Percentiles rank a stretch among this genome's conserved stretches.
Evolutionary conservation across 1,140 invertebrate genomes (phyloP).

Genomic region (Lerema accius): DNA sequence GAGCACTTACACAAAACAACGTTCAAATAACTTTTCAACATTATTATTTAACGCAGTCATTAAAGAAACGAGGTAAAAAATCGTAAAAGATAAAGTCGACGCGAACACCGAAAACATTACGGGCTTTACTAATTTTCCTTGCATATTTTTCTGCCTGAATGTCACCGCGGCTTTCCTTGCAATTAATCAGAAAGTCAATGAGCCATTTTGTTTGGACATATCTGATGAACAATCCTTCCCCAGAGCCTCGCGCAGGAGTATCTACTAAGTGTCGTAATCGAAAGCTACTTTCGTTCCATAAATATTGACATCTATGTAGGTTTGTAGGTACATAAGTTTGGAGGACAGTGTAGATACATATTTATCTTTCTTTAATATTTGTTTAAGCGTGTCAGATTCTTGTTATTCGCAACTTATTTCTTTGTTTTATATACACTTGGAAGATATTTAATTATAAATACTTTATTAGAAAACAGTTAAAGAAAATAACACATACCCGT

Average conservation of each 20-base stretch:
- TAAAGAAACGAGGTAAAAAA: conserved; percentile 22
- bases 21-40: too few relatives aligned
- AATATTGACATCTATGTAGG: conserved; percentile 24
- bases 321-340: too few relatives aligned
- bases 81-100: conserved; percentile 14
- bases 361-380: too few relatives aligned
- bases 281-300: conserved; percentile 25
- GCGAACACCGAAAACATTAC: conserved; percentile 19
- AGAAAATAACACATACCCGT: too few relatives aligned
- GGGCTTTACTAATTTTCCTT: conserved; percentile 37
- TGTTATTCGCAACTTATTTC: too few relatives aligned
- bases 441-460: too few relatives aligned
- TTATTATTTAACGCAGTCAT: conserved; percentile 1
- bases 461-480: too few relatives aligned
- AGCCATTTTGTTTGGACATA: conserved; percentile 77
- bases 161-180: conserved; percentile 66
- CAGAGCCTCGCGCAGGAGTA: conserved; percentile 49
- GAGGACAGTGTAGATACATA: too few relatives aligned
- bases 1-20: too few relatives aligned
- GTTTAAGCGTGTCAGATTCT: too few relatives aligned
- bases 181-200: conserved; percentile 81
- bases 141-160: conserved; percentile 69
- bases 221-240: conserved; percentile 76
- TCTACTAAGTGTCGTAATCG: conserved; percentile 28
- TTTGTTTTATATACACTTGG: too few relatives aligned